Evolutionary conservation across 2,113 vertebrate genomes (phyloP).

Genomic region (Nipponia nippon): DNA sequence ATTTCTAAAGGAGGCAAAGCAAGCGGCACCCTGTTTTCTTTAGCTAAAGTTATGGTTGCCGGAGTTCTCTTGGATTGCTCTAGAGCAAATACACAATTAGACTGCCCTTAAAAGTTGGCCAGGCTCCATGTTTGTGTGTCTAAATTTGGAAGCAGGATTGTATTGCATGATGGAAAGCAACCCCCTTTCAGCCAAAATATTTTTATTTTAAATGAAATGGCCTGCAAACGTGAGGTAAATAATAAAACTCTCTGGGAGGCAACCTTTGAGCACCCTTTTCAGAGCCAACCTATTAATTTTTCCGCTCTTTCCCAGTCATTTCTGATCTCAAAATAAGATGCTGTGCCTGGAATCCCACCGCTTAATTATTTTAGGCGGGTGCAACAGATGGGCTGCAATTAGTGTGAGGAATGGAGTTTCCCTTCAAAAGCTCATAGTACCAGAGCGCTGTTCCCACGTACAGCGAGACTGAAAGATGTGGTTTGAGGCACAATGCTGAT

Average conservation of each 20-base stretch:
- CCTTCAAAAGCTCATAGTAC: not conserved
- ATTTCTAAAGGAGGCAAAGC: not conserved
- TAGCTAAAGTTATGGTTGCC: not conserved
- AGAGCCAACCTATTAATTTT: constrained; percentile 31
- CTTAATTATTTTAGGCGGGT: constrained; percentile 23
- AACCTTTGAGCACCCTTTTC: not conserved
- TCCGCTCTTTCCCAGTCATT: constrained; percentile 4
- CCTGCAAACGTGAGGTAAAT: not conserved
- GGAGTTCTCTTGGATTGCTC: not conserved
- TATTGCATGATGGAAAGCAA: not conserved
- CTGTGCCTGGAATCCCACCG: not conserved
- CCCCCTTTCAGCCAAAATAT: not conserved
- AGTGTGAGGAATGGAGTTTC: not conserved
- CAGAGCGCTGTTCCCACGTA: not conserved
- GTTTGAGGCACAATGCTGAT: not conserved
- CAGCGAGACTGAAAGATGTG: not conserved
- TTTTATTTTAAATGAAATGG: not conserved
- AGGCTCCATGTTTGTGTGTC: not conserved
- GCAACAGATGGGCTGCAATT: constrained; percentile 15
- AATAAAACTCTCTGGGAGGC: not conserved
- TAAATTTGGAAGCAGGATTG: not conserved
- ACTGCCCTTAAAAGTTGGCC: not conserved
- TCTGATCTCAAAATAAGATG: constrained; percentile 40
- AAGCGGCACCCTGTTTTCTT: not conserved
- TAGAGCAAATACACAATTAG: not conserved